Base-by-base conservation (phyloP, 2,888 invertebrate species). In the Branchellion lobata region DNA sequence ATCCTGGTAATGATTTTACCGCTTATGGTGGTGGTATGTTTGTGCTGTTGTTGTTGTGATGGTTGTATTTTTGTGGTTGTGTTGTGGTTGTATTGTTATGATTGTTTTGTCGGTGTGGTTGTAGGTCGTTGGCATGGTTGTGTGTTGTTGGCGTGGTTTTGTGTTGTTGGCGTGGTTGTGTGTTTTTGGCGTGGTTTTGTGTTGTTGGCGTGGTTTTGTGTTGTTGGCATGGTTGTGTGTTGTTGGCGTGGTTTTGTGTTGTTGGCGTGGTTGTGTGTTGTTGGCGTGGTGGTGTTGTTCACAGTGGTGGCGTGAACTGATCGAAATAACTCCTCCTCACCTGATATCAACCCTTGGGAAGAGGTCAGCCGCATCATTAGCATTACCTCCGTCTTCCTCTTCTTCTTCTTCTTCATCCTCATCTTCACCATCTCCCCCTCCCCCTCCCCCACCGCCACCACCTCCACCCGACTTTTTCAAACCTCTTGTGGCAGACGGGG, bases 291-390 rank as follows among this genome's bases (percentile, higher is more conserved):
- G 47, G 18, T 47, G 47, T 33, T 75, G 34, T n/a, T n/a, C n/a
- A n/a, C n/a, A n/a, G n/a, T 18, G 31, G 24, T 51, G 31, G 77
- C 5, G 3, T 8, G 11, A 76, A 21, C 14, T 61, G 2, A 76
- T 24, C n/a, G 51, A 8, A n/a, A 33, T n/a, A n/a, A 65, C 21
- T 33, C 21, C 27, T 1, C 61, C 80, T 61, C 81, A 86, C 85
- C 86, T 92, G 82, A 96, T 92, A 86, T 95, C 95, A 0, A 92
- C 91, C 68, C 93, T 89, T 0, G 94, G 92, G 11, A 94, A 87
- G 27, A 91, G 88, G 88, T 95, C 95, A 34, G 92, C 91, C 3
- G 90, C 88, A 83, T 90, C 90, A 0, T 85, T 82, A 27, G 78
- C 83, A 21, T 83, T 85, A 27, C 80, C 81, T 8, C 61, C 83